Conservation (phyloP, 2,888 invertebrate genomes). For the Lottia scabra region DNA sequence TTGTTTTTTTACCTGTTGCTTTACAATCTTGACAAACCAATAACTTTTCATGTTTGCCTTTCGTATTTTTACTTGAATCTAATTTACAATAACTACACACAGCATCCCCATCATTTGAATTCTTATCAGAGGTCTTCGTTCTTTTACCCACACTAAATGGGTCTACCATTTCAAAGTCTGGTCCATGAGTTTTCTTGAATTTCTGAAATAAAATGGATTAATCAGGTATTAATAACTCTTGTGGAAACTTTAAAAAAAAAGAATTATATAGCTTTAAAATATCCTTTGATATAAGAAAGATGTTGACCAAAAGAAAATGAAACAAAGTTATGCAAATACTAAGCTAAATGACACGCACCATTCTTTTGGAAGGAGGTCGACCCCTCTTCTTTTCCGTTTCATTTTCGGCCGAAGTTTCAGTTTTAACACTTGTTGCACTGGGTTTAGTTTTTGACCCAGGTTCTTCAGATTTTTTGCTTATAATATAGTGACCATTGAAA, state of each 20-base stretch:
- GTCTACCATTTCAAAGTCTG: constrained; percentile 30
- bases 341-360: constrained; percentile 7
- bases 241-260: no score
- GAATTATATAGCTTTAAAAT: no score
- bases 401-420: neutral
- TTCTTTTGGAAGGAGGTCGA: constrained; percentile 18
- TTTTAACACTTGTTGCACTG: neutral
- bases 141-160: constrained; percentile 5
- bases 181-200: constrained; percentile 29
- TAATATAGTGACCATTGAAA: neutral
- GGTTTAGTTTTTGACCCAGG: neutral
- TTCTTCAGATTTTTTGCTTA: neutral
- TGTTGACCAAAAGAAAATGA: no score
- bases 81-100: neutral
- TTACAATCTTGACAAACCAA: neutral
- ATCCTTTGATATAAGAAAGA: no score
- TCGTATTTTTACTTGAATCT: neutral
- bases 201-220: constrained; percentile 20
- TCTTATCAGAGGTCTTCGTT: neutral
- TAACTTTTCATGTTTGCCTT: neutral
- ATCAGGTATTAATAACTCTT: no score
- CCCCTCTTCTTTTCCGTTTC: constrained; percentile 8
- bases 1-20: neutral
- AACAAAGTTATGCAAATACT: no score
- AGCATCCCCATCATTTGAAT: neutral